Base-by-base conservation (phyloP, 2,888 invertebrate species). In the Cyclophora punctaria region DNA sequence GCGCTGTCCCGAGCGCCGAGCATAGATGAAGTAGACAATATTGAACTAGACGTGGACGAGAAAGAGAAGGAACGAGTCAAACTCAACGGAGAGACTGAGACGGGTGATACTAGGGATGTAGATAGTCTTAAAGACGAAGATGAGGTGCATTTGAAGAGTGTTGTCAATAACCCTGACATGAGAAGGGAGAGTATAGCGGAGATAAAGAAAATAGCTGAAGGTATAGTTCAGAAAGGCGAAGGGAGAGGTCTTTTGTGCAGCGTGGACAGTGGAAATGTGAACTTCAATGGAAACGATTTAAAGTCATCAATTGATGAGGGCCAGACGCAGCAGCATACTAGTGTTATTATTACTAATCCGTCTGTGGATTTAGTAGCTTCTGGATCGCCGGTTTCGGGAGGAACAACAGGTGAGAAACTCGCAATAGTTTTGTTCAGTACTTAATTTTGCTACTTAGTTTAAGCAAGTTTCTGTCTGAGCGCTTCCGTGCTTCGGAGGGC, bases 261-360 rank as follows among this genome's bases (percentile, higher is more conserved):
- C 58, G 81, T 88, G 42, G 88, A 88, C 59, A 88, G 88, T 65
- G 85, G 71, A 3, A 81, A 81, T 71, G 62, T 73, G 35, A 80
- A 83, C 62, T 50, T 79, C 44, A 82, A 86, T 52, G 83, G 89
- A 5, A 78, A 63, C 55, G 80, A 89, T 50, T 57, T 75, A 52
- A 76, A 75, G 60, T 75, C 80, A 0, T 80, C 83, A 0, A 54
- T 82, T 37, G 83, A 87, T 52, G 84, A 84, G 45, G 66, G 58
- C 47, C 73, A 72, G 51, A 64, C 75, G 0, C 81, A 78, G 47
- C 83, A 81, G 56, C 89, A 88, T 55, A 91, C 92, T 4, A 92
- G 92, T 60, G 93, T 94, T 2, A 93, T 93, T 55, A 90, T 94
- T 5, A 93, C 93, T 0, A 92, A 93, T 66, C 92, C 93, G 0